Evolutionary conservation across 2,797 vertebrate genomes (phyloP), one percentile per base, ranked within the genome.

Genomic region (Muscicapa striata): DNA sequence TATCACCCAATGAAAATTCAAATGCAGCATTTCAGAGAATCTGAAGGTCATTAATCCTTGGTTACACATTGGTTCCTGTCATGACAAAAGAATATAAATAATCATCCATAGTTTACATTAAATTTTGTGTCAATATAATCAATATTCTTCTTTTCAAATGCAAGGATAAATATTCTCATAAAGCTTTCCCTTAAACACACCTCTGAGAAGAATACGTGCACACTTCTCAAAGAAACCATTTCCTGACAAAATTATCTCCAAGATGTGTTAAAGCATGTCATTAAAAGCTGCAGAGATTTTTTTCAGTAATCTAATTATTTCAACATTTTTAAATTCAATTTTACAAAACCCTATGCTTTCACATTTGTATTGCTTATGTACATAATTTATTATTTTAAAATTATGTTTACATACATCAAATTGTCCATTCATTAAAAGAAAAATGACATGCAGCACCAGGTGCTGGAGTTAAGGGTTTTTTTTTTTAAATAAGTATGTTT

Each of bases 241-340:
- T 93, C 89, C 87, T 94, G 92, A 93, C 84, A 96, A 97, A 93
- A 94, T 62, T 74, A 85, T 87, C 76, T 96, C 30, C 61, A 92
- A 96, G 89, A 62, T 90, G 21, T 90, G 91, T 93, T 94, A 91
- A 69, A 95, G 19, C 86, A 13, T 69, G 49, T 24, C 61, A 92
- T 76, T 95, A 88, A 92, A 91, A 84, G 80, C 55, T 80, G 24
- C n/a, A 84, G 34, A 74, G 49, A 29, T 75, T 78, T 89, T 89
- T 81, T 90, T 89, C 61, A 78, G 67, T 84, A 94, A 92, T 89
- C 52, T 48, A 94, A 95, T 29, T 13, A 94, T 89, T 85, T 58
- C 5, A 89, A 52, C 12, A 27, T 78, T 93, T 96, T 96, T 87
- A 92, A 95, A 96, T 95, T 81, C 49, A 90, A 21, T 95, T 96